Evolutionary conservation across 2,888 invertebrate genomes (phyloP).

Genomic region (Agrochola litura): DNA sequence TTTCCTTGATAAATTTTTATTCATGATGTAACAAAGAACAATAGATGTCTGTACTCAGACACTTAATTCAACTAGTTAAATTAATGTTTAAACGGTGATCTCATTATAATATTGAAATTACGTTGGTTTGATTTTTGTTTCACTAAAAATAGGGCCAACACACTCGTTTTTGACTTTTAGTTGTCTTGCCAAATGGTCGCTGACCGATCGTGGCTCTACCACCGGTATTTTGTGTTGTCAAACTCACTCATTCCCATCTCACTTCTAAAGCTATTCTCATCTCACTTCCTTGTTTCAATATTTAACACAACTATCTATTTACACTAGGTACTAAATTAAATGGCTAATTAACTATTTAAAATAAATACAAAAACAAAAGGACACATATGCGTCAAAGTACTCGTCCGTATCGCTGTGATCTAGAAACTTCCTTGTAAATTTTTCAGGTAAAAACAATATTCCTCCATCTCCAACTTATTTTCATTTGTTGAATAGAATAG

Average conservation of each 20-base stretch:
- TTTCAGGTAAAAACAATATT: not conserved
- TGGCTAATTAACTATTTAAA: no score
- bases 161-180: conserved; percentile 80
- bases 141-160: conserved; percentile 79
- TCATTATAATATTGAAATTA: conserved; percentile 69
- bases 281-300: not conserved
- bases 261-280: conserved; percentile 6
- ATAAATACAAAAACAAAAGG: no score
- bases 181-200: conserved; percentile 78
- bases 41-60: conserved; percentile 52
- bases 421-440: no score
- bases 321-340: no score
- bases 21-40: conserved; percentile 76
- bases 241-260: conserved; percentile 31
- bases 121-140: conserved; percentile 65
- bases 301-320: no score
- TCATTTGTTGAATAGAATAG: not conserved
- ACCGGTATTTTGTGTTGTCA: conserved; percentile 19
- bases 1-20: conserved; percentile 71
- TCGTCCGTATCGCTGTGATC: no score
- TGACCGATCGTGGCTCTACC: conserved; percentile 60
- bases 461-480: not conserved
- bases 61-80: conserved; percentile 59
- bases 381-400: no score
- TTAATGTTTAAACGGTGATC: conserved; percentile 60